Evolutionary conservation across 2,888 invertebrate species (phyloP).

Genomic region (Drosophila sordidapex): DNA sequence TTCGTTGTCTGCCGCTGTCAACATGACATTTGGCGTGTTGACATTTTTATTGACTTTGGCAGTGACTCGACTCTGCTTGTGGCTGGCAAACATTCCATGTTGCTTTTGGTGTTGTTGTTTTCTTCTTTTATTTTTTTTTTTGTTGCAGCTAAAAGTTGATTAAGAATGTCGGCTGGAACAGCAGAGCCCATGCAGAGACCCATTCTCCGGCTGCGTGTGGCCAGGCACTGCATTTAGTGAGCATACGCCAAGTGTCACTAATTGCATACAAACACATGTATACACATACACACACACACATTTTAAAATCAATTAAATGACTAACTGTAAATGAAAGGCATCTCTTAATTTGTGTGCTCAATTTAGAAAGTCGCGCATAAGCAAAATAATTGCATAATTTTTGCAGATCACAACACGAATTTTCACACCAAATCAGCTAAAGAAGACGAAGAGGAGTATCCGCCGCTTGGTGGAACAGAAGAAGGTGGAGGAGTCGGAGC

Average conservation of each 20-base stretch:
- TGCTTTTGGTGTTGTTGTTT: slow-evolving; percentile 22
- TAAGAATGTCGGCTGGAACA: slow-evolving; percentile 57
- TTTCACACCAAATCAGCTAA: slow-evolving; percentile 53
- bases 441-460: background rate
- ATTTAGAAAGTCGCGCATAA: slow-evolving; percentile 71
- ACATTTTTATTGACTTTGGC: slow-evolving; percentile 81
- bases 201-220: slow-evolving; percentile 60
- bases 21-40: slow-evolving; percentile 81
- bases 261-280: slow-evolving; percentile 46
- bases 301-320: slow-evolving; percentile 58
- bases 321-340: slow-evolving; percentile 61
- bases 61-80: slow-evolving; percentile 52
- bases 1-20: slow-evolving; percentile 69
- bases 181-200: slow-evolving; percentile 31
- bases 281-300: slow-evolving; percentile 5
- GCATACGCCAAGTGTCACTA: slow-evolving; percentile 75
- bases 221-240: slow-evolving; percentile 61
- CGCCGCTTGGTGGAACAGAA: background rate
- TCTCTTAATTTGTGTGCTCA: slow-evolving; percentile 55
- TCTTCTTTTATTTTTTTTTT: slow-evolving; percentile 3
- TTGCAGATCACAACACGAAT: slow-evolving; percentile 41
- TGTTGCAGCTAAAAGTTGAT: slow-evolving; percentile 59
- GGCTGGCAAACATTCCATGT: slow-evolving; percentile 46
- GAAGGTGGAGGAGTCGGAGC: background rate
- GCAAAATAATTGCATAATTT: slow-evolving; percentile 72